Conservation (phyloP, 2,797 vertebrate species). For the Xiphorhynchus erythropygius region DNA sequence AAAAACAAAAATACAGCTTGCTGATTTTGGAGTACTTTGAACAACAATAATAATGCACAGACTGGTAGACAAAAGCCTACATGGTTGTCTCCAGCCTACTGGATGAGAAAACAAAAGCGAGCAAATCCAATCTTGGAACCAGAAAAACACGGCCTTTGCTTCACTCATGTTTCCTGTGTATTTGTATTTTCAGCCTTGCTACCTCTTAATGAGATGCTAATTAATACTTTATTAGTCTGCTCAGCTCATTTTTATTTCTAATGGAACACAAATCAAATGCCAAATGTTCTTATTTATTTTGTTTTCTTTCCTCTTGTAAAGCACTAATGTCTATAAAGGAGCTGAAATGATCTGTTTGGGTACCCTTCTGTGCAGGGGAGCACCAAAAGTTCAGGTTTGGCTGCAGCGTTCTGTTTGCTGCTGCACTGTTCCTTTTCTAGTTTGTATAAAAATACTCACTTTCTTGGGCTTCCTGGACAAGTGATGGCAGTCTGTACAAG, state of each 20-base stretch:
- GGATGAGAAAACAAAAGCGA: background rate
- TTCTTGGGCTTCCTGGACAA: background rate
- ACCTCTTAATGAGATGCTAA: conserved; percentile 12
- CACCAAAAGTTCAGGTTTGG: background rate
- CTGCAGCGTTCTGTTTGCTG: background rate
- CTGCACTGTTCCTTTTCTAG: background rate
- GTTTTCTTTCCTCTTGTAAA: conserved; percentile 13
- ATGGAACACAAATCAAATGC: background rate
- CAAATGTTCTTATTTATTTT: background rate
- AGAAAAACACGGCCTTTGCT: conserved; percentile 3
- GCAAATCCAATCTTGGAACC: conserved; percentile 12
- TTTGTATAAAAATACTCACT: background rate
- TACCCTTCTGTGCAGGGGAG: background rate
- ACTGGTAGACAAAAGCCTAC: conserved; percentile 22
- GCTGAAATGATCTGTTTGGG: background rate
- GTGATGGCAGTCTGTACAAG: background rate
- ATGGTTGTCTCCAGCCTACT: background rate
- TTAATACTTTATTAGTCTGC: background rate
- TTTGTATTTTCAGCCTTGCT: background rate
- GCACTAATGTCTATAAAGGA: background rate
- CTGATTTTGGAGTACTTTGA: conserved; percentile 39
- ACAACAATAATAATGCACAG: conserved; percentile 25
- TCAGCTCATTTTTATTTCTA: conserved; percentile 19
- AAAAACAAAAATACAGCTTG: conserved; percentile 30
- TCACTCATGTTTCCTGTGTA: background rate